Percentiles rank a stretch among this genome's conserved stretches.
phyloP scores from a whole-genome alignment of 1,140 invertebrate genomes.

The Drosophila albomicans region DNA sequence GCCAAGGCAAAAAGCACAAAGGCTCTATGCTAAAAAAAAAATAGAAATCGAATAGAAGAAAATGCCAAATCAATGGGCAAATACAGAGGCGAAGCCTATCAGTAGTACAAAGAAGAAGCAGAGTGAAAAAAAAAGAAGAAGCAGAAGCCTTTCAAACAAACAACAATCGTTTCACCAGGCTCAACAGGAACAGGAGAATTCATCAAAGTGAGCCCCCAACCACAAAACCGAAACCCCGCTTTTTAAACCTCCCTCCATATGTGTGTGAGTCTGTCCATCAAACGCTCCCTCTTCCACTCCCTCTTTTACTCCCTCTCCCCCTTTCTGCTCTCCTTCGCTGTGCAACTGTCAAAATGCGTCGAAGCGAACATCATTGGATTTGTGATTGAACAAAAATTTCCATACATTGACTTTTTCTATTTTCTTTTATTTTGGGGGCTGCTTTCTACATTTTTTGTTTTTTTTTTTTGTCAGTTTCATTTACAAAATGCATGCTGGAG shows the following conservation, averaged over 20 bases:
- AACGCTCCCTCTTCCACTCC: not conserved
- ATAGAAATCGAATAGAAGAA: slow-evolving; percentile 4
- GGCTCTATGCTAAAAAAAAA: slow-evolving; percentile 24
- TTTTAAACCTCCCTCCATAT: not conserved
- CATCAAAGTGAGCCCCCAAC: slow-evolving; percentile 65
- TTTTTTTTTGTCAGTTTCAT: slow-evolving; percentile 48
- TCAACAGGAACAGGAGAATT: slow-evolving; percentile 57
- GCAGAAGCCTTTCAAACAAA: slow-evolving; percentile 72
- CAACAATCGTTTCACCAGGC: slow-evolving; percentile 56
- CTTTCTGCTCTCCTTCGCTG: slow-evolving; percentile 34
- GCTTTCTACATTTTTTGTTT: not conserved
- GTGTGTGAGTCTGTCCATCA: slow-evolving; percentile 5
- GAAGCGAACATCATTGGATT: slow-evolving; percentile 85
- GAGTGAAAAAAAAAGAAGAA: slow-evolving; percentile 1
- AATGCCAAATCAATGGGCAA: slow-evolving; percentile 48
- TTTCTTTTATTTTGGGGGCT: not conserved
- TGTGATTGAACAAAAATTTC: slow-evolving; percentile 84
- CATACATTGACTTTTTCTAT: slow-evolving; percentile 73
- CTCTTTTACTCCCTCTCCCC: not conserved
- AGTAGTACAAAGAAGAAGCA: slow-evolving; percentile 28
- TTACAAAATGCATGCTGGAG: slow-evolving; percentile 80
- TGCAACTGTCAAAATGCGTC: slow-evolving; percentile 84
- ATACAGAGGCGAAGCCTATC: slow-evolving; percentile 47
- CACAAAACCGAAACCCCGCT: not conserved
- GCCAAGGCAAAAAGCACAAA: slow-evolving; percentile 28